Evolutionary conservation across 2,888 invertebrate species (phyloP).

Genomic region (Anorthoa munda): DNA sequence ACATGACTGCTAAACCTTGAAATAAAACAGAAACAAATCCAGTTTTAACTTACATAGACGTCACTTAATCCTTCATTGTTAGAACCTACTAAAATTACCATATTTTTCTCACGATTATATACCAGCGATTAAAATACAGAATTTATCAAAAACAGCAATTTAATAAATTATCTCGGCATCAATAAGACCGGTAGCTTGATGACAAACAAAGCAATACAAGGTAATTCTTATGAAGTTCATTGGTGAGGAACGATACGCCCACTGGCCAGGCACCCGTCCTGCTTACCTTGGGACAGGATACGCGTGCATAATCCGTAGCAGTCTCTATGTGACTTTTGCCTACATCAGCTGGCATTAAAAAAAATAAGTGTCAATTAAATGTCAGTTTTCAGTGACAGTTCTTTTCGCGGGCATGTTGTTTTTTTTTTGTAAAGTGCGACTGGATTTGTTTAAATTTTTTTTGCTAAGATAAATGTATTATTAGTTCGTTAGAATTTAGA

Average conservation of each 20-base stretch:
- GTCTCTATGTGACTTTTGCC: slow-evolving; percentile 70
- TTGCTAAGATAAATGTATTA: slow-evolving; percentile 1
- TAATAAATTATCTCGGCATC: slow-evolving; percentile 52
- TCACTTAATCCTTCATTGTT: not conserved
- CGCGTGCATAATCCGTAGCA: slow-evolving; percentile 71
- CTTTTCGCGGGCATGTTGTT: slow-evolving; percentile 37
- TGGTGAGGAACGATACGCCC: slow-evolving; percentile 82
- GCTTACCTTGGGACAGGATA: slow-evolving; percentile 82
- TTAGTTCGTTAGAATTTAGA: not conserved
- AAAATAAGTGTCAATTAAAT: slow-evolving; percentile 49
- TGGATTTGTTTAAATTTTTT: slow-evolving; percentile 5
- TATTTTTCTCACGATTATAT: slow-evolving; percentile 5
- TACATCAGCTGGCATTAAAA: slow-evolving; percentile 60
- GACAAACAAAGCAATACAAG: slow-evolving; percentile 78
- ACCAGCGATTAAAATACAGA: slow-evolving; percentile 32
- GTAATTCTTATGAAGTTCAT: slow-evolving; percentile 73
- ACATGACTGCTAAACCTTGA: not conserved
- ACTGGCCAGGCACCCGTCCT: slow-evolving; percentile 73
- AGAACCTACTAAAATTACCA: not conserved
- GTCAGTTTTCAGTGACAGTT: slow-evolving; percentile 29
- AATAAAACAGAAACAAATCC: not conserved
- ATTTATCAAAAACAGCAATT: slow-evolving; percentile 59
- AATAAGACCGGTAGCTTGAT: slow-evolving; percentile 66
- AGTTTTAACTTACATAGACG: not conserved
- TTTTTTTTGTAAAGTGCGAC: not conserved